Evolutionary conservation across 2,888 invertebrate genomes (phyloP).

Genomic region (Masnerella sp.): DNA sequence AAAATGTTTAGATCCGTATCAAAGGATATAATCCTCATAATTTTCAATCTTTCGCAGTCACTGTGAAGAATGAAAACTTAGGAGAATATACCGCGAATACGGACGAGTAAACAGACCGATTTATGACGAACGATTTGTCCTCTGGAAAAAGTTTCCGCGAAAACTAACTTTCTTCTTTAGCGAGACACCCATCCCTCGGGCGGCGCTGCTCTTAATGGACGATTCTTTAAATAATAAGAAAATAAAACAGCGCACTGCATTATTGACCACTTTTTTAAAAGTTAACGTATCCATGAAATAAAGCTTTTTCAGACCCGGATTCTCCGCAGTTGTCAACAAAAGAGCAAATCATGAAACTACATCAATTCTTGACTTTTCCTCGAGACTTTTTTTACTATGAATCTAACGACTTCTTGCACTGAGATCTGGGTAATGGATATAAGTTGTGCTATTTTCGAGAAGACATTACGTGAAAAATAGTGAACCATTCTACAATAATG

Average conservation of each 20-base stretch:
- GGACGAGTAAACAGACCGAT: conserved; percentile 69
- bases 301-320: conserved; percentile 32
- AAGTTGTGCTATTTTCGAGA: conserved; percentile 25
- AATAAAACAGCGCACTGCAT: conserved; percentile 64
- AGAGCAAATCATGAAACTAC: conserved; percentile 41
- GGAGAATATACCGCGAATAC: conserved; percentile 61
- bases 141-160: conserved; percentile 60
- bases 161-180: conserved; percentile 64
- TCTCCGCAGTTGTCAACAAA: conserved; percentile 41
- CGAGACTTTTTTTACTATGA: conserved; percentile 21
- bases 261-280: conserved; percentile 52
- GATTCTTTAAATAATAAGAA: conserved; percentile 71
- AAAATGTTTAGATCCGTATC: too few relatives aligned
- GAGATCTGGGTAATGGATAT: conserved; percentile 10
- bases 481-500: too few relatives aligned
- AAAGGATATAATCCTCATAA: conserved; percentile 25
- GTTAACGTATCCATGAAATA: conserved; percentile 46
- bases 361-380: conserved; percentile 42
- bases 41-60: conserved; percentile 31
- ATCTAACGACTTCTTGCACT: conserved; percentile 8
- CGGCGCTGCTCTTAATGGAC: conserved; percentile 67
- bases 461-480: too few relatives aligned
- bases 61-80: conserved; percentile 29
- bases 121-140: conserved; percentile 74
- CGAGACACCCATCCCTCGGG: conserved; percentile 46